phyloP scores from a whole-genome alignment of 2,113 vertebrate genomes.

The Sorex fumeus region DNA sequence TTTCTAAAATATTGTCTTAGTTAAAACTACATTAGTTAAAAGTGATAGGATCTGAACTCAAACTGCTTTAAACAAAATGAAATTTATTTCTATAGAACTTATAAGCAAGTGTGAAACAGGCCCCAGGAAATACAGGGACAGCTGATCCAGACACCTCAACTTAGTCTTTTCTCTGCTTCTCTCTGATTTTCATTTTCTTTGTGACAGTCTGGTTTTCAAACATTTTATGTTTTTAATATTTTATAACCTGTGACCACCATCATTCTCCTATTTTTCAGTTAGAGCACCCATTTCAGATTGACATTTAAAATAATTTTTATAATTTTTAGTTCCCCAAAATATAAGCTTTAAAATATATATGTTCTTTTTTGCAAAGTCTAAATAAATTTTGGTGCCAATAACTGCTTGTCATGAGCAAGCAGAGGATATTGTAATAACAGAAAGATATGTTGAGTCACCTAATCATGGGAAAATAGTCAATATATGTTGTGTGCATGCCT shows the following conservation, averaged over 20 bases:
- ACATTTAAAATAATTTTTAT: not conserved
- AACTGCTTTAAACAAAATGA: not conserved
- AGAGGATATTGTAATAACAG: not conserved
- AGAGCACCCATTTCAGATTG: not conserved
- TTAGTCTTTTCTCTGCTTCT: not conserved
- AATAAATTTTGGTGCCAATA: not conserved
- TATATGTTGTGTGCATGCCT: not conserved
- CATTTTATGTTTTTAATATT: not conserved
- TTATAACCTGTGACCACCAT: not conserved
- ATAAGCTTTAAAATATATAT: not conserved
- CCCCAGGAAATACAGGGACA: not conserved
- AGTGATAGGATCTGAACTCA: conserved; percentile 29
- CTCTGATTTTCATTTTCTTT: conserved; percentile 1
- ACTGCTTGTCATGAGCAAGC: not conserved
- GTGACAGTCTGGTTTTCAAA: not conserved
- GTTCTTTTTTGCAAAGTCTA: not conserved
- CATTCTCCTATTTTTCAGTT: not conserved
- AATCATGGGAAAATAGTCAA: not conserved
- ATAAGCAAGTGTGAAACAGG: not conserved
- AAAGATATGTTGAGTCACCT: not conserved
- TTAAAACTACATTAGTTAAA: not conserved
- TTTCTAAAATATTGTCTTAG: conserved; percentile 31
- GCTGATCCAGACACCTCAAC: not conserved
- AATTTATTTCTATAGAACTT: not conserved
- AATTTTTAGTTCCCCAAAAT: conserved; percentile 36